A percentile compares a stretch with the other conserved stretches of the same genome.
phyloP scores from a whole-genome alignment of 2,113 vertebrate species.

The Oostethus manadensis region DNA sequence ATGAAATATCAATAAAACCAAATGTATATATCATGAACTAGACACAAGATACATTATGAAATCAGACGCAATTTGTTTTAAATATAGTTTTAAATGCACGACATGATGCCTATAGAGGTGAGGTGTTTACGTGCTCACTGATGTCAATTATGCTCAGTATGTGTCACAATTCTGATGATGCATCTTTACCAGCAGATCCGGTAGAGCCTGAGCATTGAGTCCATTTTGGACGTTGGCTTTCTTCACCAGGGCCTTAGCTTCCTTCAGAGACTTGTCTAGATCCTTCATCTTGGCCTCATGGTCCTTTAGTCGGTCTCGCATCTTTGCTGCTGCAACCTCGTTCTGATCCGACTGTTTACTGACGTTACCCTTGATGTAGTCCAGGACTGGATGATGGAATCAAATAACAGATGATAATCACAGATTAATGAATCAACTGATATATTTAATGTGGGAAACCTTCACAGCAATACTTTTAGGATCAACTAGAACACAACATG shows the following conservation, averaged over 20 bases:
- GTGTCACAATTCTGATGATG: background rate
- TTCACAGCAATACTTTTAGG: background rate
- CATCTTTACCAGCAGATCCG: conserved; percentile 76
- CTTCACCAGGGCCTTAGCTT: conserved; percentile 69
- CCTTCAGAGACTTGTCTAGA: conserved; percentile 73
- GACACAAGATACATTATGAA: too few relatives aligned
- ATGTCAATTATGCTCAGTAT: too few relatives aligned
- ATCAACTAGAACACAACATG: background rate
- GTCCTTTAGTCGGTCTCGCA: conserved; percentile 70
- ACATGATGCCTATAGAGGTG: too few relatives aligned
- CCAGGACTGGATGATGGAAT: conserved; percentile 73
- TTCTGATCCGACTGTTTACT: conserved; percentile 73
- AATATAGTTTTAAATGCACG: too few relatives aligned
- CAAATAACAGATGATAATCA: background rate
- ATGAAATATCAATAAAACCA: too few relatives aligned
- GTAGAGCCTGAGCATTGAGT: conserved; percentile 71
- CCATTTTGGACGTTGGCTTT: conserved; percentile 78
- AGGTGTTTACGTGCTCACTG: too few relatives aligned
- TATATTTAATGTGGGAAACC: background rate
- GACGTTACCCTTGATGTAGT: conserved; percentile 72
- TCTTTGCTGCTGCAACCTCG: conserved; percentile 64
- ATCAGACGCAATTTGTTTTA: too few relatives aligned
- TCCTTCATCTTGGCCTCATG: conserved; percentile 80
- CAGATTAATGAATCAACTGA: background rate
- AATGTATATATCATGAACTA: too few relatives aligned